phyloP scores from a whole-genome alignment of 1,140 invertebrate genomes.

The Trichogramma pretiosum region DNA sequence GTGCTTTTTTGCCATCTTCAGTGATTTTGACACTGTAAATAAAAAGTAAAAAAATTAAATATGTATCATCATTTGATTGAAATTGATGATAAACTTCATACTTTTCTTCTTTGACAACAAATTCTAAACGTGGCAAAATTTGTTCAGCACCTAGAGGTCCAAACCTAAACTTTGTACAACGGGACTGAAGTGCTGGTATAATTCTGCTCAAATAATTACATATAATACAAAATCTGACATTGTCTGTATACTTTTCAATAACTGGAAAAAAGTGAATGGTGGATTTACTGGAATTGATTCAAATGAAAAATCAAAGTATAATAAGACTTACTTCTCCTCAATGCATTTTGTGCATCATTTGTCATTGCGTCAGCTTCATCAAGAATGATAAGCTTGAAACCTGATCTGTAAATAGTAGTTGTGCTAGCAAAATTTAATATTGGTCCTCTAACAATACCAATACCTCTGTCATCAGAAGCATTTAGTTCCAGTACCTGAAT shows the following conservation, averaged over 20 bases:
- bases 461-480: constrained; percentile 98
- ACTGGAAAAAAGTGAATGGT: constrained; percentile 58
- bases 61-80: background rate
- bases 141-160: constrained; percentile 79
- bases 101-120: constrained; percentile 81
- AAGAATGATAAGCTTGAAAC: constrained; percentile 93
- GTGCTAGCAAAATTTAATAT: constrained; percentile 98
- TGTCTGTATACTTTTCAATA: constrained; percentile 98
- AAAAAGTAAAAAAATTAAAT: background rate
- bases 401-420: constrained; percentile 87
- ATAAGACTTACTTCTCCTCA: constrained; percentile 73
- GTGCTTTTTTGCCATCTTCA: constrained; percentile 82
- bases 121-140: constrained; percentile 81
- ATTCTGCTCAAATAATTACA: constrained; percentile 99
- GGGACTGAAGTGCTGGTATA: constrained; percentile 94
- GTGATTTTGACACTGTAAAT: constrained; percentile 67
- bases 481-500: constrained; percentile 83
- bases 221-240: constrained; percentile 96
- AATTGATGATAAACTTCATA: constrained; percentile 42
- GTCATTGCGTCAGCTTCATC: constrained; percentile 99
- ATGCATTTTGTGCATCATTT: constrained; percentile 97
- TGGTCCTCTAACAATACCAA: constrained; percentile 89
- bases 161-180: constrained; percentile 96
- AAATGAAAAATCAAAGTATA: constrained; percentile 10
- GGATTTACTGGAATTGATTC: constrained; percentile 8